Conservation (phyloP, 2,113 vertebrate genomes). For the Burhinus bistriatus region DNA sequence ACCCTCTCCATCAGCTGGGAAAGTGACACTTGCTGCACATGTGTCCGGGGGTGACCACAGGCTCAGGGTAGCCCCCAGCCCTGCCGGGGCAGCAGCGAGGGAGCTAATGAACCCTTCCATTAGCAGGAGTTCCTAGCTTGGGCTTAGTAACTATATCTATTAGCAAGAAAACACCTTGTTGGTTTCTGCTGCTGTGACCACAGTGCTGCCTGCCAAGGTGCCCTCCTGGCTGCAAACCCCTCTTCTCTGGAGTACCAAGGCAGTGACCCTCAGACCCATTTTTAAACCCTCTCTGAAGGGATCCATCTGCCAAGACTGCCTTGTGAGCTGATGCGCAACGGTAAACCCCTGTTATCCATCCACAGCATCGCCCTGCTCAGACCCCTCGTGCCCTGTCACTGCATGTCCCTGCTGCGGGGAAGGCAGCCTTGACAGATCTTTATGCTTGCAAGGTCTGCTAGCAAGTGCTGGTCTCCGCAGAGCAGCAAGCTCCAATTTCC, state of each 20-base stretch:
- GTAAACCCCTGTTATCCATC: background rate
- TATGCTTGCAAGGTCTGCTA: background rate
- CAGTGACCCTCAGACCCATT: background rate
- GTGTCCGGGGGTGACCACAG: rapidly evolving
- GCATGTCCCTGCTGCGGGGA: background rate
- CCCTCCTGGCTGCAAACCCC: background rate
- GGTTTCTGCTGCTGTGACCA: rapidly evolving
- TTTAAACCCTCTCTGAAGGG: background rate
- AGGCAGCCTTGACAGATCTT: background rate
- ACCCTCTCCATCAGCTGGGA: background rate
- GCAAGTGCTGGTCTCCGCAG: background rate
- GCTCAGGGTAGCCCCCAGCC: background rate
- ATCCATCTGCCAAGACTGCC: background rate
- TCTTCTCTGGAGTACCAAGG: background rate
- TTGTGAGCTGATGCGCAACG: background rate
- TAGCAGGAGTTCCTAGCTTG: background rate
- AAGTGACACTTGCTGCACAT: background rate
- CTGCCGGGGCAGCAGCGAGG: rapidly evolving
- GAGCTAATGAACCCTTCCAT: background rate
- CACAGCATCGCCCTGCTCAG: background rate
- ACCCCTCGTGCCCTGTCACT: background rate
- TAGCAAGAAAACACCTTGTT: background rate
- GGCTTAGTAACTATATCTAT: background rate
- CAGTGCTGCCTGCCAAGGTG: background rate
- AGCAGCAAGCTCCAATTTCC: background rate